Percentiles rank a stretch among this genome's conserved stretches.
Evolutionary conservation across 2,888 invertebrate genomes (phyloP).

Genomic region (Heteromyza rotundicornis): DNA sequence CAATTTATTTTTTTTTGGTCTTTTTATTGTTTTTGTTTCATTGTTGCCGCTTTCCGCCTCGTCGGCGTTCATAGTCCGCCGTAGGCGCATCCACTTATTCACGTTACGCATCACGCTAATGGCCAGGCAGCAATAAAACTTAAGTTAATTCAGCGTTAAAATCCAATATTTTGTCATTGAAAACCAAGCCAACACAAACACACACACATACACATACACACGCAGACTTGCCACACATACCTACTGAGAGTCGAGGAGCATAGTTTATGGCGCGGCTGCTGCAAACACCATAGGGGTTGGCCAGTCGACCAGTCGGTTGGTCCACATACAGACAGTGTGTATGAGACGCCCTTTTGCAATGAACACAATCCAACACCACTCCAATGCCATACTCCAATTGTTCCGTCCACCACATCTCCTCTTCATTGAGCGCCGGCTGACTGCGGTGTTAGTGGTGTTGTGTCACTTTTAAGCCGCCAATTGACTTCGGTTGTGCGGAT

Average conservation of each 20-base stretch:
- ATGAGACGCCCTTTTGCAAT: too few species aligned
- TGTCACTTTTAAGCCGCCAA: constrained; percentile 2
- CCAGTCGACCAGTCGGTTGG: neutral
- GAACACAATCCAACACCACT: neutral
- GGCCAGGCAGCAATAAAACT: constrained; percentile 19
- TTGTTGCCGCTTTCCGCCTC: too few species aligned
- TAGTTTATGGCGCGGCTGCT: neutral
- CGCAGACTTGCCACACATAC: too few species aligned
- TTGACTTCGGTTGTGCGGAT: neutral
- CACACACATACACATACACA: too few species aligned
- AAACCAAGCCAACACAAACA: neutral
- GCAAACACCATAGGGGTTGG: neutral
- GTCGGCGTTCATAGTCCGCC: too few species aligned
- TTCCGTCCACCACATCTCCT: too few species aligned
- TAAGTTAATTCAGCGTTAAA: constrained; percentile 29
- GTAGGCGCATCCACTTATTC: neutral
- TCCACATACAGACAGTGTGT: neutral
- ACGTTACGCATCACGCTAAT: neutral
- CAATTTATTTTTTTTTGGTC: too few species aligned
- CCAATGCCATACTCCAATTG: too few species aligned
- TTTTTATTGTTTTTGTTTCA: too few species aligned
- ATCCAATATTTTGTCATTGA: constrained; percentile 24
- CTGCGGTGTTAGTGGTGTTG: neutral
- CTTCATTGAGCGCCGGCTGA: neutral
- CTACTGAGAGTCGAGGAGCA: neutral